These are phyloP conservation scores for Resseliella maxima DNA, from an alignment of 2,888 invertebrate species.

Conservation along the genomic window DNA sequence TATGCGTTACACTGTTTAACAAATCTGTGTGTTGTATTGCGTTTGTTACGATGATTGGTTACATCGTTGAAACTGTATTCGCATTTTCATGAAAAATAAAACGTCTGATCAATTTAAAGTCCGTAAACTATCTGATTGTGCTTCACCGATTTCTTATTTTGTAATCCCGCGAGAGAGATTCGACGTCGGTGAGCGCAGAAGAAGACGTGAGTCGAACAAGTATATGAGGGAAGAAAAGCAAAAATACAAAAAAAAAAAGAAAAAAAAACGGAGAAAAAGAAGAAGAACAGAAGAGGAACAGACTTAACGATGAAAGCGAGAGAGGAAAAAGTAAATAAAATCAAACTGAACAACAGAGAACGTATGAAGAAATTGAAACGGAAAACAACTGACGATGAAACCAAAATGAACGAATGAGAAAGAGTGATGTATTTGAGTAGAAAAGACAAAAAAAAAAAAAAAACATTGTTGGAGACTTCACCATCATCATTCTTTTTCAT, in stretches of 20 bases:
- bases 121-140: slow-evolving; percentile 56
- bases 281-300: too few relatives aligned
- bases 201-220: not conserved
- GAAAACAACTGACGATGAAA: not conserved
- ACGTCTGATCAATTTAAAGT: slow-evolving; percentile 56
- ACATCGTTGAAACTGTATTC: not conserved
- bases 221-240: not conserved
- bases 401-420: not conserved
- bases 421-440: slow-evolving; percentile 3
- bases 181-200: slow-evolving; percentile 6
- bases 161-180: slow-evolving; percentile 56
- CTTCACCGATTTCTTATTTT: slow-evolving; percentile 56
- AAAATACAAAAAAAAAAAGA: not conserved
- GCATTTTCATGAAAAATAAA: slow-evolving; percentile 36
- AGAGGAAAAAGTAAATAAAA: slow-evolving; percentile 10
- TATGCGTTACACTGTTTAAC: not conserved
- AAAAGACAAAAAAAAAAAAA: too few relatives aligned
- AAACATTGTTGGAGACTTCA: slow-evolving; percentile 49
- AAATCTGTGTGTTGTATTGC: not conserved
- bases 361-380: not conserved
- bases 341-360: not conserved
- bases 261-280: not conserved
- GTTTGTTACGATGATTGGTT: not conserved
- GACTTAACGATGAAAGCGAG: not conserved
- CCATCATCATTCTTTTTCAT: slow-evolving; percentile 3